A percentile compares a stretch with the other conserved stretches of the same genome.
Conservation (phyloP, 2,888 invertebrate species). For the Helobdella robusta region DNA sequence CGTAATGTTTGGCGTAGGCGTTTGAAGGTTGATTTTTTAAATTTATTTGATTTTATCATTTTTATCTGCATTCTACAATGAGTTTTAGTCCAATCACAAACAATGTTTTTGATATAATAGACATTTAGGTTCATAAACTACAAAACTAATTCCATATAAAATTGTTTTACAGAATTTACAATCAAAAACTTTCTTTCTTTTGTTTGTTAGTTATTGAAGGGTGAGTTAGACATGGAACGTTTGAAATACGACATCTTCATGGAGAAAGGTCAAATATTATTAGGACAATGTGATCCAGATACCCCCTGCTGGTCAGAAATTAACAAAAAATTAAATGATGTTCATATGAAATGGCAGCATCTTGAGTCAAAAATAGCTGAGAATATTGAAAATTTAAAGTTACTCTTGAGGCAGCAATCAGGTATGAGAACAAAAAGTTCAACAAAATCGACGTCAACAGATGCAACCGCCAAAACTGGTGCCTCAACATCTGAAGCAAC, state of each 20-base stretch:
- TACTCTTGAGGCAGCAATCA: not conserved
- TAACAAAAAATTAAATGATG: not conserved
- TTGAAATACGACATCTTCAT: constrained; percentile 6
- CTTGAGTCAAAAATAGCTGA: too few species aligned
- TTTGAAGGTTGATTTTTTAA: too few species aligned
- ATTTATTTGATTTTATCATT: too few species aligned
- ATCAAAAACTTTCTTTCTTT: too few species aligned
- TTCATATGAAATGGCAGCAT: not conserved
- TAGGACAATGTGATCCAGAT: not conserved
- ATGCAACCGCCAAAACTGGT: not conserved
- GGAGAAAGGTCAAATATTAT: not conserved
- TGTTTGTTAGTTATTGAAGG: not conserved
- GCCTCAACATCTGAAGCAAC: not conserved
- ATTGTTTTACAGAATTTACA: too few species aligned
- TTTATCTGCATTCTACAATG: too few species aligned
- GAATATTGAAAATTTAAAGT: not conserved
- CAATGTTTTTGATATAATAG: too few species aligned
- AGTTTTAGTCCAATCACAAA: too few species aligned
- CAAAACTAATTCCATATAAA: too few species aligned
- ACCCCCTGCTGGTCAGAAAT: not conserved
- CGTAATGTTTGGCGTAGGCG: too few species aligned
- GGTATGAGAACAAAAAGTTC: not conserved
- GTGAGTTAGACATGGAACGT: not conserved
- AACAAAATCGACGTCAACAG: constrained; percentile 1
- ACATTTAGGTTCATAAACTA: too few species aligned